phyloP scores from a whole-genome alignment of 2,797 vertebrate genomes.

The Karalla daura region DNA sequence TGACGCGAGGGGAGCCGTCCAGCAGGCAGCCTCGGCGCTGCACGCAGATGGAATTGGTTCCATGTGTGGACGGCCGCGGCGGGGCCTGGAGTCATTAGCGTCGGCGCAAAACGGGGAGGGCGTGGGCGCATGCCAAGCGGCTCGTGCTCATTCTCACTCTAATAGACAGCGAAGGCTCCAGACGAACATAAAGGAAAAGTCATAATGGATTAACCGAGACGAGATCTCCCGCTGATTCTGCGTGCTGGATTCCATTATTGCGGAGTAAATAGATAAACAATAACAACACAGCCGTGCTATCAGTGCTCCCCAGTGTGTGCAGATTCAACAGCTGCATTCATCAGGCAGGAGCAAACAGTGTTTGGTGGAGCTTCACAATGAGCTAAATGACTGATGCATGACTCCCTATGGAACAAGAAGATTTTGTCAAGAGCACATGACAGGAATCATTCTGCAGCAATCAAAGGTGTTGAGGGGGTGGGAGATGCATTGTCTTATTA shows the following conservation, averaged over 20 bases:
- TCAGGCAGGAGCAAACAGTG: background rate
- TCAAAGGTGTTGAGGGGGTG: too few relatives aligned
- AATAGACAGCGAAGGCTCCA: slow-evolving; percentile 49
- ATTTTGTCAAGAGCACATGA: background rate
- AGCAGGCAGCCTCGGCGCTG: slow-evolving; percentile 14
- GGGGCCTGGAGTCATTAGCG: slow-evolving; percentile 34
- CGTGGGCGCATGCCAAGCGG: slow-evolving; percentile 20
- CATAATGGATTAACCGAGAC: slow-evolving; percentile 48
- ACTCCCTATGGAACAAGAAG: background rate
- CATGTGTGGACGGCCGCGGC: slow-evolving; percentile 59
- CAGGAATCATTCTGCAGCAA: background rate
- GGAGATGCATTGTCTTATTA: background rate
- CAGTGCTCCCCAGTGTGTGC: background rate
- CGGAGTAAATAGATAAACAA: too few relatives aligned
- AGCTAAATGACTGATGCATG: background rate
- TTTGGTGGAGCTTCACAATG: background rate
- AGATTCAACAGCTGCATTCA: slow-evolving; percentile 19
- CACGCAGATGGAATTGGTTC: slow-evolving; percentile 51
- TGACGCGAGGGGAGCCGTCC: slow-evolving; percentile 4
- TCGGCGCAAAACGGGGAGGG: slow-evolving; percentile 57
- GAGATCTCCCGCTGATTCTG: slow-evolving; percentile 48
- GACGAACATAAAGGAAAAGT: slow-evolving; percentile 46
- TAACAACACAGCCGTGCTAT: slow-evolving; percentile 26
- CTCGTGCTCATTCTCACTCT: slow-evolving; percentile 50
- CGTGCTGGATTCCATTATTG: slow-evolving; percentile 23